Conservation (phyloP, 1,140 invertebrate genomes). For the Spodoptera litura region DNA sequence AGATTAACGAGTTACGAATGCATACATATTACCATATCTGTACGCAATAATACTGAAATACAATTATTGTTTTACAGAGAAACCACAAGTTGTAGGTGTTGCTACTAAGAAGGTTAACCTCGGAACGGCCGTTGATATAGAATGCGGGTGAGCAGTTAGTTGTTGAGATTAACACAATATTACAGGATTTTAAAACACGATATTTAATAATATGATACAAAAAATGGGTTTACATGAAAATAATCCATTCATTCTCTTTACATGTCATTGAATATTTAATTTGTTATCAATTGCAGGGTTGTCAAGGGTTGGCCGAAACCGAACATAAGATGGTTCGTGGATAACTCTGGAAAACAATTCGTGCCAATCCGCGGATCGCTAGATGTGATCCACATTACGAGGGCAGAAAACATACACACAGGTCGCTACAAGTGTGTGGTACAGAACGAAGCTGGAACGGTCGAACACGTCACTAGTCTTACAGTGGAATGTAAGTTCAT, state of each 20-base stretch:
- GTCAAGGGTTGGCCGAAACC: conserved; percentile 17
- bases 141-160: no score
- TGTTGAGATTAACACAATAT: no score
- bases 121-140: background rate
- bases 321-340: conserved; percentile 32
- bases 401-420: background rate
- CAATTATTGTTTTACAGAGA: background rate
- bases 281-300: no score
- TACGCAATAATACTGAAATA: no score
- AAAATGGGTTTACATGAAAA: no score
- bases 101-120: background rate
- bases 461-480: conserved; percentile 23
- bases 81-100: background rate
- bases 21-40: background rate
- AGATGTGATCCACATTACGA: background rate
- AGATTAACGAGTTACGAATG: no score
- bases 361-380: background rate
- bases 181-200: no score
- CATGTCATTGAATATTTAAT: no score
- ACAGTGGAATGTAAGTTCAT: conserved; percentile 36
- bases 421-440: conserved; percentile 22
- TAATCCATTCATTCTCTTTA: no score
- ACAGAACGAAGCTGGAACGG: background rate
- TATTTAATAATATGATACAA: no score
- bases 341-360: no score